Evolutionary conservation across 2,888 invertebrate species (phyloP).

Genomic region (Heliconius cydno): DNA sequence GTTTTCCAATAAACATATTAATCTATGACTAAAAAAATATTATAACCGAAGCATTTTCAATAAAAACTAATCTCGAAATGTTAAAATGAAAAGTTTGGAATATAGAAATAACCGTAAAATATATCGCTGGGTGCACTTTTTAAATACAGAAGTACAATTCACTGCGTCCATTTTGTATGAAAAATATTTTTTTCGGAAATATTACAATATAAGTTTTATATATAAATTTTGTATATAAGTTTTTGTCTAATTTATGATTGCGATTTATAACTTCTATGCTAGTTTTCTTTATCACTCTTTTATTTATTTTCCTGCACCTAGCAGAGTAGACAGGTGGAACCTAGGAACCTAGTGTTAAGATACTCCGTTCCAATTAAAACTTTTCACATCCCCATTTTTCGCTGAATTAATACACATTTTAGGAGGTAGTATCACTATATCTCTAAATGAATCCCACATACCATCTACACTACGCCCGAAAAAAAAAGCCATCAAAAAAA

Average conservation of each 20-base stretch:
- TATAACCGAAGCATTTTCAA: slow-evolving; percentile 15
- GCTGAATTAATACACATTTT: too few relatives aligned
- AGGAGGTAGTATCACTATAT: too few relatives aligned
- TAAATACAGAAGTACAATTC: slow-evolving; percentile 5
- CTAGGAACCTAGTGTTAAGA: too few relatives aligned
- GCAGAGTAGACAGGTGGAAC: too few relatives aligned
- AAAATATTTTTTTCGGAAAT: neutral
- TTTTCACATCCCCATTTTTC: too few relatives aligned
- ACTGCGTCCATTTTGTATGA: neutral
- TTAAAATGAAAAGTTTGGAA: slow-evolving; percentile 17
- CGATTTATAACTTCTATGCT: neutral
- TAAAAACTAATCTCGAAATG: slow-evolving; percentile 15
- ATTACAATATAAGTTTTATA: neutral
- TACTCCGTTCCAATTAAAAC: too few relatives aligned
- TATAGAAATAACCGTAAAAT: slow-evolving; percentile 8
- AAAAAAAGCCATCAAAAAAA: too few relatives aligned
- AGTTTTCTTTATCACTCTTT: too few relatives aligned
- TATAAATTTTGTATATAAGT: neutral
- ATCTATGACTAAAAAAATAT: slow-evolving; percentile 7
- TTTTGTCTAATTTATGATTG: neutral
- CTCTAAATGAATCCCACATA: too few relatives aligned
- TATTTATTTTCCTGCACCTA: too few relatives aligned
- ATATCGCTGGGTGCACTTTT: slow-evolving; percentile 11
- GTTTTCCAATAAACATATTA: neutral
- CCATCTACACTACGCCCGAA: too few relatives aligned